phyloP scores from a whole-genome alignment of 1,140 invertebrate genomes.

The Drosophila nigromelanica region DNA sequence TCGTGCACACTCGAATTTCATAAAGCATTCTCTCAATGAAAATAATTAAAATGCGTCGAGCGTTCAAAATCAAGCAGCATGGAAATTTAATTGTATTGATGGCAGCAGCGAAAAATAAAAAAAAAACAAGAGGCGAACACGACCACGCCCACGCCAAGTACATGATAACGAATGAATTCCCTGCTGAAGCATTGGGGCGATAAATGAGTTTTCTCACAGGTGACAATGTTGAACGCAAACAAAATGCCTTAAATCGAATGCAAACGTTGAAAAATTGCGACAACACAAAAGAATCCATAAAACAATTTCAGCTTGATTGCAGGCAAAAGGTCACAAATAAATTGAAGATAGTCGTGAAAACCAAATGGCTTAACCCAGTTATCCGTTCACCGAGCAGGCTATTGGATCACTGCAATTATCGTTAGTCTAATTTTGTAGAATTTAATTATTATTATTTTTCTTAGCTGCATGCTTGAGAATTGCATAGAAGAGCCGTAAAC shows the following conservation, averaged over 20 bases:
- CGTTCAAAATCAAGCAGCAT: conserved; percentile 81
- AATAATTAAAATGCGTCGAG: conserved; percentile 80
- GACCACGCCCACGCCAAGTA: conserved; percentile 3
- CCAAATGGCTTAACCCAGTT: conserved; percentile 5
- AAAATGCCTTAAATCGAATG: conserved; percentile 39
- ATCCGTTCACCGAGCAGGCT: conserved; percentile 7
- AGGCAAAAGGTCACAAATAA: conserved; percentile 7
- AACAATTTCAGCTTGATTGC: conserved; percentile 15
- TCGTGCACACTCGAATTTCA: conserved; percentile 65
- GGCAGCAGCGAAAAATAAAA: conserved; percentile 5
- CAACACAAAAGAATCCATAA: background rate
- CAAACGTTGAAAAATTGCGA: conserved; percentile 27
- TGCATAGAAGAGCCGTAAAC: background rate
- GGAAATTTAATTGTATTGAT: conserved; percentile 81
- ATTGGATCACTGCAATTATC: background rate
- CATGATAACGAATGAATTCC: conserved; percentile 36
- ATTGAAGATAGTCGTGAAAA: background rate
- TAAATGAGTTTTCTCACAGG: conserved; percentile 49
- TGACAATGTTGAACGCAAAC: conserved; percentile 35
- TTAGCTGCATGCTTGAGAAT: background rate
- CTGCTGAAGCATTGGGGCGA: conserved; percentile 41
- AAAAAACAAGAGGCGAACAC: too few species aligned
- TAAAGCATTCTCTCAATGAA: conserved; percentile 75
- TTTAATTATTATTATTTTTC: background rate
- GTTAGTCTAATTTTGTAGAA: too few species aligned